These are phyloP conservation scores for Solen grandis DNA, from an alignment of 1,140 invertebrate genomes.

Conservation along the genomic window DNA sequence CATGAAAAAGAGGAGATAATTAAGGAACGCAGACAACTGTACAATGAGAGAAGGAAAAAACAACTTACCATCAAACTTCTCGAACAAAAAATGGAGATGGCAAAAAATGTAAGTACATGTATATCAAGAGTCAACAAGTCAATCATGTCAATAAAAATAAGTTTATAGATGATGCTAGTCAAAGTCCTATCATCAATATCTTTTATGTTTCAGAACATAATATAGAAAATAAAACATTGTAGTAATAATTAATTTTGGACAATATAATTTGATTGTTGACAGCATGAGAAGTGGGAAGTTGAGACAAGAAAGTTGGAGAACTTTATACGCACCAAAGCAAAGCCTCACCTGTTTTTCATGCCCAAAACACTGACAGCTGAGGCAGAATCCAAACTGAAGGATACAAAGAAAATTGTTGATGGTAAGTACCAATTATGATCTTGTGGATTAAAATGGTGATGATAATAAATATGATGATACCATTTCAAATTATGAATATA, in stretches of 20 bases:
- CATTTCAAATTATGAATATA: no score
- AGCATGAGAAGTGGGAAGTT: conserved; percentile 91
- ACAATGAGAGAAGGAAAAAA: conserved; percentile 91
- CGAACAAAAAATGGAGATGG: conserved; percentile 94
- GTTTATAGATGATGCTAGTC: no score
- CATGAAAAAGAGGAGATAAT: conserved; percentile 92
- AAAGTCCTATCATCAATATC: no score
- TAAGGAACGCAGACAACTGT: conserved; percentile 92
- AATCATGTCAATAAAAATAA: no score
- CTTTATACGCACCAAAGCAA: conserved; percentile 93
- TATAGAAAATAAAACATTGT: no score
- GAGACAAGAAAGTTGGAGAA: conserved; percentile 88
- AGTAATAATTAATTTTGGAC: no score
- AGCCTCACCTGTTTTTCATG: conserved; percentile 93
- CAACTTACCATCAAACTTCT: conserved; percentile 93
- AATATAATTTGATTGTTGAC: conserved; percentile 57
- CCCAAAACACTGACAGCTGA: conserved; percentile 87
- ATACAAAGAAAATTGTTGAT: conserved; percentile 84
- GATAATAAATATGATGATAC: no score
- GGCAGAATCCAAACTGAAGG: conserved; percentile 83
- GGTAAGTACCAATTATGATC: no score
- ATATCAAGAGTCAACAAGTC: no score
- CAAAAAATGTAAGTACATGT: conserved; percentile 90
- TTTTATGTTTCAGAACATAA: no score
- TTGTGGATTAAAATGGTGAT: no score